Evolutionary conservation across 53 echinoderm and acorn worm species (phyloP).

Genomic region (Luidia sarsii): DNA sequence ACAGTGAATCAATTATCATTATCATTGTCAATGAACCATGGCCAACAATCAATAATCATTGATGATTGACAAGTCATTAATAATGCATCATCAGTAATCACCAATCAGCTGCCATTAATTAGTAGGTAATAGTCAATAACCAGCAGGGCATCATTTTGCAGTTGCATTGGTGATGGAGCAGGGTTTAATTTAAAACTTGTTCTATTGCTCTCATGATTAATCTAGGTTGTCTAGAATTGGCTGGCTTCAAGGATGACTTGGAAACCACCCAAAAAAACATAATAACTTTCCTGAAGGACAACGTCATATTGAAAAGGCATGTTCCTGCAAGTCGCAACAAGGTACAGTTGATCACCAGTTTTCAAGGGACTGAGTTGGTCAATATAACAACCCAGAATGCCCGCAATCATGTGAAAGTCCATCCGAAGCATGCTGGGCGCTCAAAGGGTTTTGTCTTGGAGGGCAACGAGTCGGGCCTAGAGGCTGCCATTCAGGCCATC

Average conservation of each 20-base stretch:
- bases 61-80: no score
- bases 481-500: background rate
- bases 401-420: conserved; percentile 8
- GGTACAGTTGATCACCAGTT: conserved; percentile 7
- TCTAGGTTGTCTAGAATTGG: conserved; percentile 5
- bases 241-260: conserved; percentile 44
- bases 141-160: no score
- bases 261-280: conserved; percentile 11
- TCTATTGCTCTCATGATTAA: background rate
- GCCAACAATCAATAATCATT: no score
- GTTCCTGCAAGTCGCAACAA: conserved; percentile 22
- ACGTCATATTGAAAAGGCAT: conserved; percentile 26
- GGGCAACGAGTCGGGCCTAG: conserved; percentile 42
- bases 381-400: background rate
- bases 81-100: no score
- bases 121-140: no score
- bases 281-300: conserved; percentile 27
- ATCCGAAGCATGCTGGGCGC: conserved; percentile 9
- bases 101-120: no score
- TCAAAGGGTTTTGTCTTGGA: conserved; percentile 22
- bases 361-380: conserved; percentile 10
- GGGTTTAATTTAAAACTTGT: background rate
- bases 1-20: no score
- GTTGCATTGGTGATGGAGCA: no score
- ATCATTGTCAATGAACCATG: no score